phyloP scores from a whole-genome alignment of 2,797 vertebrate genomes.

The Glossophaga mutica region DNA sequence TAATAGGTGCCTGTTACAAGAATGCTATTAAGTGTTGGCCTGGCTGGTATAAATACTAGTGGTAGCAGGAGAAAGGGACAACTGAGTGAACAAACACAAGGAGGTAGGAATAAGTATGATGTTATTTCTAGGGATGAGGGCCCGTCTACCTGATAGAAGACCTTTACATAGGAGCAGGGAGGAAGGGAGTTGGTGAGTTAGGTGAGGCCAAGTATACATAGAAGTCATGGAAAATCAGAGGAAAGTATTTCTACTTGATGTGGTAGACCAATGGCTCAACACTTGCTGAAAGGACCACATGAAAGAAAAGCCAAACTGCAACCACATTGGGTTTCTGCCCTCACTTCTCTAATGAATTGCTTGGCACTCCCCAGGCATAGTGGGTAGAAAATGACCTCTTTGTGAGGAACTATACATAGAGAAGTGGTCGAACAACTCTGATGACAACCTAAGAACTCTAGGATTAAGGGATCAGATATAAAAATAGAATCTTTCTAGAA shows the following conservation, averaged over 20 bases:
- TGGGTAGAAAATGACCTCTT: background rate
- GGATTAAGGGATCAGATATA: background rate
- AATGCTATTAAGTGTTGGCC: background rate
- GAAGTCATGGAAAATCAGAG: background rate
- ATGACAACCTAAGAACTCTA: background rate
- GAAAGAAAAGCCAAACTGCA: background rate
- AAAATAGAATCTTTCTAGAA: conserved; percentile 22
- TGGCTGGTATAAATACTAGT: background rate
- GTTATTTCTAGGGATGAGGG: background rate
- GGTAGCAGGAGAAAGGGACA: background rate
- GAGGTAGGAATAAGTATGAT: background rate
- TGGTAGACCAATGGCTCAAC: background rate
- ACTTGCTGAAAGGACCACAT: background rate
- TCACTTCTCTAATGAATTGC: background rate
- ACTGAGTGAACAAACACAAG: background rate
- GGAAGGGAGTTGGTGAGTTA: background rate
- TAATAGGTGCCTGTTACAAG: background rate
- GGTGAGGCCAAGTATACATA: background rate
- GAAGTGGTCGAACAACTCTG: background rate
- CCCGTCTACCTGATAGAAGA: background rate
- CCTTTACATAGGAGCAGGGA: background rate
- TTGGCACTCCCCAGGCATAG: background rate
- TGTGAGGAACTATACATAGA: background rate
- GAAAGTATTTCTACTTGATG: background rate
- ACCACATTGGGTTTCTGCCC: background rate